Conservation (phyloP, 2,113 vertebrate species). For the Prunella fulvescens region DNA sequence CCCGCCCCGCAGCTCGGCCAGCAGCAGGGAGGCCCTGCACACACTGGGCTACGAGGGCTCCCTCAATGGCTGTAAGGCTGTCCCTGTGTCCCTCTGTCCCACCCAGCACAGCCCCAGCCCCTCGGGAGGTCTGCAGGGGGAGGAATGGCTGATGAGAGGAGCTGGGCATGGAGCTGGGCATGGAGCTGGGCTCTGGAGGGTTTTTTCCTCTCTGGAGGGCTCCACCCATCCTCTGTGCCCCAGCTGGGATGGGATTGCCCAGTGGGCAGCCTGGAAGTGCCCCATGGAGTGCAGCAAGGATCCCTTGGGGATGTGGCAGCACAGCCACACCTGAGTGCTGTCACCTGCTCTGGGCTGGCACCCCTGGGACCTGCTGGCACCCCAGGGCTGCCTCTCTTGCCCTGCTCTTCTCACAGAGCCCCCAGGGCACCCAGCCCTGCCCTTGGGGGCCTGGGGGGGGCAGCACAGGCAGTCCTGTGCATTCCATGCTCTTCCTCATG, state of each 20-base stretch:
- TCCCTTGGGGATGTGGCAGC: not conserved
- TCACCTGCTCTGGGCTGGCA: not conserved
- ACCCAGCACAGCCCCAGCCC: rapidly evolving
- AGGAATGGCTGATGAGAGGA: not conserved
- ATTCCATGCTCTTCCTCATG: rapidly evolving
- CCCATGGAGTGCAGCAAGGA: no score
- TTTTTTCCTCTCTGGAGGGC: not conserved
- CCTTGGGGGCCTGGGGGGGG: rapidly evolving
- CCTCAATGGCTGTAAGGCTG: slow-evolving; percentile 92
- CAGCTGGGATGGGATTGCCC: not conserved
- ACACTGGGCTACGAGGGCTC: slow-evolving; percentile 86
- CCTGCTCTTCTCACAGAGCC: not conserved
- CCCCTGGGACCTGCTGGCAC: not conserved
- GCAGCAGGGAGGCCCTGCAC: slow-evolving; percentile 95
- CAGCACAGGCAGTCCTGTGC: not conserved
- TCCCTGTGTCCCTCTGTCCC: not conserved
- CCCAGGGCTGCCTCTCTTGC: not conserved
- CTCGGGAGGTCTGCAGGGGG: not conserved
- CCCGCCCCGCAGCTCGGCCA: slow-evolving; percentile 88
- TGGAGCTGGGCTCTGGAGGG: not conserved
- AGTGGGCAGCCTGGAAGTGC: not conserved
- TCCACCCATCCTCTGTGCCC: not conserved
- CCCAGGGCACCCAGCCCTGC: not conserved
- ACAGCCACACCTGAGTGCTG: rapidly evolving
- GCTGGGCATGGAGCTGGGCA: not conserved